A percentile compares a stretch with the other conserved stretches of the same genome.
Evolutionary conservation across 2,888 invertebrate genomes (phyloP).

Genomic region (Iphiclides podalirius): DNA sequence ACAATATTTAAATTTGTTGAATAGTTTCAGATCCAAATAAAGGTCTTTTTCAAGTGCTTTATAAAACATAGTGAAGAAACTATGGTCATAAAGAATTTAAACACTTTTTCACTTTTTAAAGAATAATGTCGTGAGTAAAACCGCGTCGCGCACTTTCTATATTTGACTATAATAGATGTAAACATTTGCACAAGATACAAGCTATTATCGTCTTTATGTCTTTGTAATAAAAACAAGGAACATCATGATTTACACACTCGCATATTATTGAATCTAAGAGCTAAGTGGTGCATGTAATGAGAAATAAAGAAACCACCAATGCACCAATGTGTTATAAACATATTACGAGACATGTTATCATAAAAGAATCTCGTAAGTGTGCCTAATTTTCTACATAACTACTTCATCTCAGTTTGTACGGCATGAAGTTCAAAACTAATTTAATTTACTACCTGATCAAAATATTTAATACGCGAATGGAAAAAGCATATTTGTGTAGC

Average conservation of each 20-base stretch:
- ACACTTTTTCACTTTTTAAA: neutral
- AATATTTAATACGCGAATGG: too few species aligned
- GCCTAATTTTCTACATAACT: too few species aligned
- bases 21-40: too few species aligned
- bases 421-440: too few species aligned
- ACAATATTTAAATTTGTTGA: too few species aligned
- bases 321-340: neutral
- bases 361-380: slow-evolving; percentile 10
- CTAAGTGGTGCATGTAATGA: slow-evolving; percentile 6
- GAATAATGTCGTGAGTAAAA: slow-evolving; percentile 7
- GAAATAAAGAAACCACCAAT: slow-evolving; percentile 2
- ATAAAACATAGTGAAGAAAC: too few species aligned
- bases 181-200: neutral
- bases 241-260: neutral
- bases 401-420: too few species aligned
- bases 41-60: too few species aligned
- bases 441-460: too few species aligned
- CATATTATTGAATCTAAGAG: neutral
- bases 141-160: slow-evolving; percentile 14
- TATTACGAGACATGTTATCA: neutral
- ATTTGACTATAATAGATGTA: slow-evolving; percentile 13
- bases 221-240: neutral
- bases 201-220: neutral
- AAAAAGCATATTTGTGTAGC: too few species aligned
- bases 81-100: neutral